Percentiles rank a stretch among this genome's conserved stretches.
Conservation (phyloP, 2,113 vertebrate species). For the Saccopteryx leptura region DNA sequence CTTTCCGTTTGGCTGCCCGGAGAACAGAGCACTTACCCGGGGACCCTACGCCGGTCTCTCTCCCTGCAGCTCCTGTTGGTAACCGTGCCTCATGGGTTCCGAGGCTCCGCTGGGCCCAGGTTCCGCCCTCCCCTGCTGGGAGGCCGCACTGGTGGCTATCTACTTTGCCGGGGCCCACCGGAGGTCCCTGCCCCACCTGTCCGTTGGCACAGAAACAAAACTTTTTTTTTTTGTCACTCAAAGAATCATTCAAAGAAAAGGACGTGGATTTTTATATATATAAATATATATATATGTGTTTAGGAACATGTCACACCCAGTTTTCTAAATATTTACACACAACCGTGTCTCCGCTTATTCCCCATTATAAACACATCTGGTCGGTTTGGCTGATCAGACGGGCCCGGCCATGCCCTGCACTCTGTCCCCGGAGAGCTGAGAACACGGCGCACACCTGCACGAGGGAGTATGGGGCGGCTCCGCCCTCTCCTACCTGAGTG, state of each 20-base stretch:
- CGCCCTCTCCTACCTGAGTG: neutral
- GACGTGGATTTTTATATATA: neutral
- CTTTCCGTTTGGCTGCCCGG: neutral
- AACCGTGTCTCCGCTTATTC: neutral
- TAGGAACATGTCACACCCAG: neutral
- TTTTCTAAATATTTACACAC: conserved; percentile 66
- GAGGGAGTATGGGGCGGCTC: rapidly evolving
- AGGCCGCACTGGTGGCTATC: neutral
- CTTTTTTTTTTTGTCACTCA: neutral
- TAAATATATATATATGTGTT: no score
- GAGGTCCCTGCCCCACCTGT: neutral
- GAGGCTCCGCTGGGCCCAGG: neutral
- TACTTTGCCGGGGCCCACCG: neutral
- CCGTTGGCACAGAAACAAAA: neutral
- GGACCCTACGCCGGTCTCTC: no score
- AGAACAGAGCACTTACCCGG: neutral
- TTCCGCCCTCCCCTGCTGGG: neutral
- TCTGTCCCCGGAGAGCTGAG: neutral
- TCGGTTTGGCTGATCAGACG: neutral
- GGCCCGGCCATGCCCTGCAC: neutral
- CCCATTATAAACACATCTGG: no score
- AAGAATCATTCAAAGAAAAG: neutral
- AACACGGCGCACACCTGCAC: rapidly evolving
- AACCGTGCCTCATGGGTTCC: neutral
- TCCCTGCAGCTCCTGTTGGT: neutral